Percentiles rank a stretch among this genome's conserved stretches.
phyloP scores from a whole-genome alignment of 1,140 invertebrate genomes.

The Nomia melanderi region DNA sequence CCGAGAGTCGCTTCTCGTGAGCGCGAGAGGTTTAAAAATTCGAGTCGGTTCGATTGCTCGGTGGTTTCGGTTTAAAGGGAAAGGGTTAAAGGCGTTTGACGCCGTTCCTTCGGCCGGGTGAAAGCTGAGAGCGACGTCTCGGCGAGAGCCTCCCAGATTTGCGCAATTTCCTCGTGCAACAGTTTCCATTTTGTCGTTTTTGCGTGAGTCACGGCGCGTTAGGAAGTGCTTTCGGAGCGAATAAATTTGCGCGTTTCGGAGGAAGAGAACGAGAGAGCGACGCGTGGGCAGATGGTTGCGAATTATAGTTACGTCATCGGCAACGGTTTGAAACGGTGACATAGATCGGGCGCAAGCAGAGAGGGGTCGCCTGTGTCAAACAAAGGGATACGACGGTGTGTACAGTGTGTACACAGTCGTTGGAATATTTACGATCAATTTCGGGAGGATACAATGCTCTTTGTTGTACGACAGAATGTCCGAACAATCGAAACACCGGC shows the following conservation, averaged over 20 bases:
- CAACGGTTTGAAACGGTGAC: conserved; percentile 50
- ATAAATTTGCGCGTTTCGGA: conserved; percentile 1
- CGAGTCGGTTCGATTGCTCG: too few species aligned
- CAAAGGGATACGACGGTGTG: not conserved
- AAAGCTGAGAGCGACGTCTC: too few species aligned
- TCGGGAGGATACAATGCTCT: not conserved
- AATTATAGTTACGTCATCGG: conserved; percentile 35
- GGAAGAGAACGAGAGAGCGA: not conserved
- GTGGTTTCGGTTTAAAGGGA: too few species aligned
- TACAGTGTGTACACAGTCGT: not conserved
- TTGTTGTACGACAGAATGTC: too few species aligned
- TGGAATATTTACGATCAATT: not conserved
- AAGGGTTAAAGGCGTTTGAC: not conserved
- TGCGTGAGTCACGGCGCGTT: not conserved
- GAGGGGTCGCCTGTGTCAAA: not conserved
- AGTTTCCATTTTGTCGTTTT: not conserved
- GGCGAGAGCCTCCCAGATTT: not conserved
- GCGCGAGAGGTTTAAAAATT: too few species aligned
- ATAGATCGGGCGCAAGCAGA: conserved; percentile 41
- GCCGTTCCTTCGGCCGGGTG: too few species aligned
- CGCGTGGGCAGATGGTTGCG: not conserved
- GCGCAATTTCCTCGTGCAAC: not conserved
- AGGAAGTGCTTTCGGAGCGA: not conserved
- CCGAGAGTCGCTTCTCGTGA: too few species aligned
- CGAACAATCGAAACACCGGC: too few species aligned